Evolutionary conservation across 2,888 invertebrate genomes (phyloP).

Genomic region (Hipparchia sbordonii): DNA sequence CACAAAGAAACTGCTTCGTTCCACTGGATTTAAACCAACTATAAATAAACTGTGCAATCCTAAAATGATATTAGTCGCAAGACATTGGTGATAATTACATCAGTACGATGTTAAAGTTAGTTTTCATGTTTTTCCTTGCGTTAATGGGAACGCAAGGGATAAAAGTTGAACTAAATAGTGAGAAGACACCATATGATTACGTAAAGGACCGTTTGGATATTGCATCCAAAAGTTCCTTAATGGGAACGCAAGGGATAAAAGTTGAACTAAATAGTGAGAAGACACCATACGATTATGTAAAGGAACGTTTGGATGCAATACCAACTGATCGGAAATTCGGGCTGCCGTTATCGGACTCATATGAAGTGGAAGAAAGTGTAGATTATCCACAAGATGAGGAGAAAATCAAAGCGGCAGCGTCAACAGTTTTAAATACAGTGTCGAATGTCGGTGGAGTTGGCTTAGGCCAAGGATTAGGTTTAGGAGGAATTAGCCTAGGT

Average conservation of each 20-base stretch:
- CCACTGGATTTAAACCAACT: slow-evolving; percentile 73
- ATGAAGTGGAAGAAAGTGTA: slow-evolving; percentile 83
- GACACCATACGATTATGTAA: slow-evolving; percentile 76
- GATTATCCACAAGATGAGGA: slow-evolving; percentile 76
- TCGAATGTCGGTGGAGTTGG: slow-evolving; percentile 57
- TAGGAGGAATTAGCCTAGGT: slow-evolving; percentile 51
- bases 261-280: slow-evolving; percentile 69
- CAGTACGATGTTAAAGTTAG: slow-evolving; percentile 65
- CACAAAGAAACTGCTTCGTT: slow-evolving; percentile 67
- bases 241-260: slow-evolving; percentile 43
- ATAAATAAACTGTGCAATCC: slow-evolving; percentile 76
- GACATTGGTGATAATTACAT: slow-evolving; percentile 60
- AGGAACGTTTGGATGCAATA: slow-evolving; percentile 66
- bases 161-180: slow-evolving; percentile 62
- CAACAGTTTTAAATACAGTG: slow-evolving; percentile 66
- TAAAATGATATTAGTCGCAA: slow-evolving; percentile 75
- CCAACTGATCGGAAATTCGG: slow-evolving; percentile 62
- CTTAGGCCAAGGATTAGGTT: slow-evolving; percentile 47
- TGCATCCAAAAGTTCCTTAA: too few relatives aligned
- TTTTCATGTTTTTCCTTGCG: slow-evolving; percentile 57
- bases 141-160: slow-evolving; percentile 55
- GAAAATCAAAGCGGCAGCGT: slow-evolving; percentile 68
- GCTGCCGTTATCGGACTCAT: slow-evolving; percentile 74
- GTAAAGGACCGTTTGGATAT: slow-evolving; percentile 68
- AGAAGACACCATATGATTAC: slow-evolving; percentile 76